A percentile compares a stretch with the other conserved stretches of the same genome.
Evolutionary conservation across 2,797 vertebrate species (phyloP).

Genomic region (Tamandua tetradactyla): DNA sequence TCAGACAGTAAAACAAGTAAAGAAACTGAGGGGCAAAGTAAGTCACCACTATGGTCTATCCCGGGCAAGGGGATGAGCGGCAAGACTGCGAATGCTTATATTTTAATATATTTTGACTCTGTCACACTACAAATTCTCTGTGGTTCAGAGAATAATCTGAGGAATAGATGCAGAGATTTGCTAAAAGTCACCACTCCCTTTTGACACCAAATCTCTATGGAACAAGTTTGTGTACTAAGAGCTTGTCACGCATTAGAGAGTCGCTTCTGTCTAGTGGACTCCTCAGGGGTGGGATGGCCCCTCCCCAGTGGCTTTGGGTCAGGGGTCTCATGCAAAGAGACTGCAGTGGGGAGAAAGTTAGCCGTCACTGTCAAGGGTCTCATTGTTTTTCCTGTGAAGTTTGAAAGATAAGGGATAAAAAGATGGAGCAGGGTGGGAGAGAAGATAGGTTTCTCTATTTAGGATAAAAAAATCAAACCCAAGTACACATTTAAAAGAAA

Average conservation of each 20-base stretch:
- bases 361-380: too few relatives aligned
- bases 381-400: neutral
- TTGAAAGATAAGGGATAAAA: neutral
- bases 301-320: neutral
- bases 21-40: neutral
- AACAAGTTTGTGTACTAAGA: neutral
- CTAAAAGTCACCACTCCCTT: neutral
- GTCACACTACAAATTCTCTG: neutral
- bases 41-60: neutral
- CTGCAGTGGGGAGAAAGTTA: neutral
- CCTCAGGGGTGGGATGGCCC: neutral
- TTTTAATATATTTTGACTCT: neutral
- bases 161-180: neutral
- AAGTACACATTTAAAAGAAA: neutral
- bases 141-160: constrained; percentile 17
- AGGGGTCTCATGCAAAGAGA: neutral
- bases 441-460: neutral
- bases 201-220: neutral
- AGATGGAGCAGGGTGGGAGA: neutral
- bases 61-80: neutral
- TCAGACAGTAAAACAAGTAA: neutral
- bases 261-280: neutral
- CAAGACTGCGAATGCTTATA: neutral
- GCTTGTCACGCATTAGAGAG: neutral
- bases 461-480: neutral